These are phyloP conservation scores for Manis pentadactyla DNA, from an alignment of 2,797 vertebrate genomes.

Conservation along the genomic window DNA sequence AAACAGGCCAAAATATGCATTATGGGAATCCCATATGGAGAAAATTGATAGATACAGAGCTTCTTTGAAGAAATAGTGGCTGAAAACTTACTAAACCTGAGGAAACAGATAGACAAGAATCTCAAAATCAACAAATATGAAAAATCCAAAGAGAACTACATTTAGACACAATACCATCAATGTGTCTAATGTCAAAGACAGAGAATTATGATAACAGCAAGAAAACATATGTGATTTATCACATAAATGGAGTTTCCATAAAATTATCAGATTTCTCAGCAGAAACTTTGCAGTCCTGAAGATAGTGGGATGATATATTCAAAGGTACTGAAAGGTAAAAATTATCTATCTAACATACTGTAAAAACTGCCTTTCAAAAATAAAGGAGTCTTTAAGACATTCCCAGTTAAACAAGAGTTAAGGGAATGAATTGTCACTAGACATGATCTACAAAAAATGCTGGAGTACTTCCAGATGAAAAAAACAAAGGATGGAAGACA, in stretches of 20 bases:
- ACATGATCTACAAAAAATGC: neutral
- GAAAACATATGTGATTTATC: neutral
- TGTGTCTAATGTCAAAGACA: neutral
- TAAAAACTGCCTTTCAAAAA: neutral
- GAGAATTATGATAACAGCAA: neutral
- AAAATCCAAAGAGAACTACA: neutral
- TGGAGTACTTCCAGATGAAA: neutral
- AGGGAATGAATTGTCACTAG: neutral
- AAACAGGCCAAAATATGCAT: neutral
- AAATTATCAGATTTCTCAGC: neutral
- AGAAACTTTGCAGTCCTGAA: neutral
- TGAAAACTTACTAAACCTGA: too few species aligned
- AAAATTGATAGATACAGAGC: too few species aligned
- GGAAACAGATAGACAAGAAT: neutral
- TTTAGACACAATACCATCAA: neutral
- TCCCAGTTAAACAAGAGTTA: neutral
- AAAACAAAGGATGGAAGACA: neutral
- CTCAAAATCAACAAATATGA: neutral
- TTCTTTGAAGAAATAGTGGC: too few species aligned
- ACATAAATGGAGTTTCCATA: neutral
- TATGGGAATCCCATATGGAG: neutral
- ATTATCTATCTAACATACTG: neutral
- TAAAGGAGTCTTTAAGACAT: neutral
- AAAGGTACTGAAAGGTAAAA: neutral
- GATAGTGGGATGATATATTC: neutral